These are phyloP conservation scores for Todiramphus chloris DNA, from an alignment of 2,113 vertebrate species.

Conservation along the genomic window DNA sequence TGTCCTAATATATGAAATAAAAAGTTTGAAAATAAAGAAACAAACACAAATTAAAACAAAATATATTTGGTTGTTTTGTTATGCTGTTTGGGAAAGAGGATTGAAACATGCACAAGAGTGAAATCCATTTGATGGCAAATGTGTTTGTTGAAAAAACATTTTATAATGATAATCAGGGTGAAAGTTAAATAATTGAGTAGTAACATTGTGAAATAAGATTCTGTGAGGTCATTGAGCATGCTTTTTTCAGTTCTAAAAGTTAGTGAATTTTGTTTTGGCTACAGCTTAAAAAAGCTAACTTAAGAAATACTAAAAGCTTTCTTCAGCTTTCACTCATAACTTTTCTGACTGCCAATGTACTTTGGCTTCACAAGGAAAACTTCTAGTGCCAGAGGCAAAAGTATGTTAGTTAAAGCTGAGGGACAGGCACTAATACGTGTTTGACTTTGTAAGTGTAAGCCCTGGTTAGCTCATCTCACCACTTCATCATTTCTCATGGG, in stretches of 20 bases:
- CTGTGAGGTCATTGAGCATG: not conserved
- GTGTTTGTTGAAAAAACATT: not conserved
- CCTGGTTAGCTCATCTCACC: not conserved
- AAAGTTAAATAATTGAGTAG: not conserved
- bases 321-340: not conserved
- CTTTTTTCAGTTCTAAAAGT: not conserved
- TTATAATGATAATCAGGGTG: accelerated
- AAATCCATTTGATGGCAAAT: not conserved
- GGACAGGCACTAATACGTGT: not conserved
- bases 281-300: not conserved
- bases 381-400: not conserved
- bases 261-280: not conserved
- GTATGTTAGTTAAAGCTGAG: not conserved
- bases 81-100: not conserved
- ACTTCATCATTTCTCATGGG: not conserved
- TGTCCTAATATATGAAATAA: not conserved
- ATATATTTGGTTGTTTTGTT: not conserved
- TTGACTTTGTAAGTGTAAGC: not conserved
- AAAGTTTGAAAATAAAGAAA: not conserved
- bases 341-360: conserved; percentile 12
- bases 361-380: conserved; percentile 14
- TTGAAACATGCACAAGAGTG: not conserved
- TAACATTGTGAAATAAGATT: not conserved
- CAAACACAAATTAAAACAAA: not conserved
- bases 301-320: not conserved